phyloP scores from a whole-genome alignment of 2,888 invertebrate genomes.

The Cremastobaeus sp. region DNA sequence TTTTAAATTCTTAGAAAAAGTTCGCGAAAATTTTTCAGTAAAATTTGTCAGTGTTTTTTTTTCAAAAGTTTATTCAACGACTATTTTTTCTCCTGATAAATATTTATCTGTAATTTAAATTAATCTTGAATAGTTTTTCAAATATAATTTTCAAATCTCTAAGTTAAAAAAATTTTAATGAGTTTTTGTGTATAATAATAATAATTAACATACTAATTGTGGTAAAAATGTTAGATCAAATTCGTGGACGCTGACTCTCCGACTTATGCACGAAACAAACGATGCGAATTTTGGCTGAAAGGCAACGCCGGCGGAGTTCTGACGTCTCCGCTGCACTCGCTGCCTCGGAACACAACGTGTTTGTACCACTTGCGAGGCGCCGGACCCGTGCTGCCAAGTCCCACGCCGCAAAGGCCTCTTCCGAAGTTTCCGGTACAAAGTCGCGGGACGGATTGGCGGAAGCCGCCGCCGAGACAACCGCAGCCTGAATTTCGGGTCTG shows the following conservation, averaged over 20 bases:
- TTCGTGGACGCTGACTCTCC: slow-evolving; percentile 91
- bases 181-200: not conserved
- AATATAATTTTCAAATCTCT: too few species aligned
- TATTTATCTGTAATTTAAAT: too few species aligned
- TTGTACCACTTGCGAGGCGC: slow-evolving; percentile 88
- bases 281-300: slow-evolving; percentile 92
- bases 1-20: too few species aligned
- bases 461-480: slow-evolving; percentile 80
- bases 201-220: too few species aligned
- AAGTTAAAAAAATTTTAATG: too few species aligned
- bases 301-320: slow-evolving; percentile 89
- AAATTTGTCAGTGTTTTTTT: too few species aligned
- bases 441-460: slow-evolving; percentile 78
- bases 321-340: slow-evolving; percentile 90
- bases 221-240: slow-evolving; percentile 80
- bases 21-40: too few species aligned
- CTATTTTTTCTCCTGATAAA: too few species aligned
- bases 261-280: slow-evolving; percentile 90
- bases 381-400: slow-evolving; percentile 81
- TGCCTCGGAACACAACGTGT: slow-evolving; percentile 93
- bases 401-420: slow-evolving; percentile 77
- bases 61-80: too few species aligned
- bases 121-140: too few species aligned
- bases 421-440: slow-evolving; percentile 77
- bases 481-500: slow-evolving; percentile 88